phyloP scores from a whole-genome alignment of 1,140 invertebrate species.

The Habropoda laboriosa region DNA sequence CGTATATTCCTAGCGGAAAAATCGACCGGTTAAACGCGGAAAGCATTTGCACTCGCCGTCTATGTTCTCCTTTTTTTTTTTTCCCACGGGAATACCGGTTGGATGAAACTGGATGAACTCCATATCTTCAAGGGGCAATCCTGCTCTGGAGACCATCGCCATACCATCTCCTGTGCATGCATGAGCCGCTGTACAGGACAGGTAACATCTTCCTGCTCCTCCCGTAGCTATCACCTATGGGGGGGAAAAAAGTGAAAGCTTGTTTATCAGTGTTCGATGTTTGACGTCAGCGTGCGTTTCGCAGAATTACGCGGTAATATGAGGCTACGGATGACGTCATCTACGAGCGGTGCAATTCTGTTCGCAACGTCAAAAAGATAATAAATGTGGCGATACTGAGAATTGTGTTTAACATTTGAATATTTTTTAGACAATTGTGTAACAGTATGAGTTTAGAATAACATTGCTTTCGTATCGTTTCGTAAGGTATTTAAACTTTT shows the following conservation, averaged over 20 bases:
- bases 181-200: constrained; percentile 93
- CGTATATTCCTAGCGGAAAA: constrained; percentile 86
- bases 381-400: too few species aligned
- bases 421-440: too few species aligned
- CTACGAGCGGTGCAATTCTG: too few species aligned
- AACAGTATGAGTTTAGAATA: too few species aligned
- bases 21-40: background rate
- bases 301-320: too few species aligned
- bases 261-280: background rate
- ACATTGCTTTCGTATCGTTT: too few species aligned
- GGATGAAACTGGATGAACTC: constrained; percentile 96
- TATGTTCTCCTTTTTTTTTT: background rate
- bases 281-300: background rate
- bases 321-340: too few species aligned
- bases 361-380: too few species aligned
- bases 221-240: constrained; percentile 83
- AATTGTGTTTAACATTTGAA: too few species aligned
- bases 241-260: background rate
- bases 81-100: constrained; percentile 83
- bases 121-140: constrained; percentile 89
- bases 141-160: constrained; percentile 89
- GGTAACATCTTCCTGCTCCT: constrained; percentile 88
- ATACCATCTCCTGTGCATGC: constrained; percentile 94
- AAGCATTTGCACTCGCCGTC: background rate
- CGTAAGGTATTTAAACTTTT: too few species aligned